Conservation (phyloP, 1,140 invertebrate genomes). For the Phymastichus coffea region DNA sequence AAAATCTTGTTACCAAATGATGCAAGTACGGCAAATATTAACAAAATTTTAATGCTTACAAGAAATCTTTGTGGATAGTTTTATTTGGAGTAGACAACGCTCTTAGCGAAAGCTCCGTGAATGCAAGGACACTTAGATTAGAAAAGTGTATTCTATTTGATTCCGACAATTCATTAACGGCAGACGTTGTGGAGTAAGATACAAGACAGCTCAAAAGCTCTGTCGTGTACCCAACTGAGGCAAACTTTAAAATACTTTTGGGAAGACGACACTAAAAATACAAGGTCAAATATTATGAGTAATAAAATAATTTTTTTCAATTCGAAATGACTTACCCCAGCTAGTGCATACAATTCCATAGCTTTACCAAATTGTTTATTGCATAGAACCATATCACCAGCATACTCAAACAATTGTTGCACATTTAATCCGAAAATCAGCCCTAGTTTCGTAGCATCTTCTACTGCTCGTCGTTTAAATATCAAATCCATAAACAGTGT, state of each 20-base stretch:
- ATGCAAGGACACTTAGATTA: conserved; percentile 69
- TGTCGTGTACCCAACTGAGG: conserved; percentile 68
- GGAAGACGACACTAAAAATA: conserved; percentile 64
- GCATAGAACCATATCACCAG: conserved; percentile 69
- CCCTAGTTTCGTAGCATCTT: conserved; percentile 60
- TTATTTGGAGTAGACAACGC: conserved; percentile 36
- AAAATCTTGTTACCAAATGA: conserved; percentile 5
- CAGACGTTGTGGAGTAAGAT: conserved; percentile 59
- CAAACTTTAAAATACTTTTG: conserved; percentile 73
- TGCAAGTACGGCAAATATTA: too few species aligned
- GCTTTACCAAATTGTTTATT: conserved; percentile 67
- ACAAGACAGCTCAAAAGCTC: conserved; percentile 68
- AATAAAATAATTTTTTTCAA: conserved; percentile 19
- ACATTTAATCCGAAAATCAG: conserved; percentile 67
- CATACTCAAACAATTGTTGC: conserved; percentile 69
- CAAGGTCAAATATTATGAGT: conserved; percentile 11
- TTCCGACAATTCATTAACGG: conserved; percentile 60
- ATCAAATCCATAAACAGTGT: conserved; percentile 68
- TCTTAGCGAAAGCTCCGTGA: conserved; percentile 64
- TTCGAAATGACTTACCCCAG: conserved; percentile 58
- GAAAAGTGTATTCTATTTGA: conserved; percentile 68
- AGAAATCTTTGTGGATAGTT: conserved; percentile 59
- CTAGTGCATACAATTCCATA: conserved; percentile 70
- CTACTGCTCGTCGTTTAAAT: conserved; percentile 58
- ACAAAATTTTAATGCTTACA: conserved; percentile 47